phyloP scores from a whole-genome alignment of 2,797 vertebrate genomes.

The Sebastes trivittatus region DNA sequence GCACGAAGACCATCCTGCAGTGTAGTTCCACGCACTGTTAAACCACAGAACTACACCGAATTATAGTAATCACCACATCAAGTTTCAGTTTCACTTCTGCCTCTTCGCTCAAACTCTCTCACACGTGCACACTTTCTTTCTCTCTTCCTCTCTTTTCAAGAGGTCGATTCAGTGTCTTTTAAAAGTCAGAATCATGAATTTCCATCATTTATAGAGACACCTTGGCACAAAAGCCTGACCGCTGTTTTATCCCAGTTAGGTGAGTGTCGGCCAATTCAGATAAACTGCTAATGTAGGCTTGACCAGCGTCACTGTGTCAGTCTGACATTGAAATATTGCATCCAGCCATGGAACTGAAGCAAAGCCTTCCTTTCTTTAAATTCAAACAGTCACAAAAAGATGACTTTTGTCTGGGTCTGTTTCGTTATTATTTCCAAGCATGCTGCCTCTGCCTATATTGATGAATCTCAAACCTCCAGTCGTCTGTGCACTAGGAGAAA shows the following conservation, averaged over 20 bases:
- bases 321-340: background rate
- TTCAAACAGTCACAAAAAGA: too few relatives aligned
- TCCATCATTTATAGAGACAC: background rate
- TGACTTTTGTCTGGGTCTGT: too few relatives aligned
- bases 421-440: background rate
- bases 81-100: background rate
- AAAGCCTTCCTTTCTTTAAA: background rate
- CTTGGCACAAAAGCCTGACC: background rate
- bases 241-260: background rate
- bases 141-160: too few relatives aligned
- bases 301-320: background rate
- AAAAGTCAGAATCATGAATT: background rate
- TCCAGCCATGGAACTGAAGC: background rate
- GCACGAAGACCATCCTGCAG: background rate
- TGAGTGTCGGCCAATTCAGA: background rate
- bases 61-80: background rate
- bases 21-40: background rate
- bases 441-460: background rate
- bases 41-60: background rate
- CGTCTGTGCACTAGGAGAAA: background rate
- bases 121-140: background rate
- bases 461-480: background rate
- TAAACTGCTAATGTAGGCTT: background rate
- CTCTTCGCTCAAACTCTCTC: background rate
- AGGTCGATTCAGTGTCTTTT: background rate